Evolutionary conservation across 1,140 invertebrate species (phyloP).

Genomic region (Drosophila kikkawai): DNA sequence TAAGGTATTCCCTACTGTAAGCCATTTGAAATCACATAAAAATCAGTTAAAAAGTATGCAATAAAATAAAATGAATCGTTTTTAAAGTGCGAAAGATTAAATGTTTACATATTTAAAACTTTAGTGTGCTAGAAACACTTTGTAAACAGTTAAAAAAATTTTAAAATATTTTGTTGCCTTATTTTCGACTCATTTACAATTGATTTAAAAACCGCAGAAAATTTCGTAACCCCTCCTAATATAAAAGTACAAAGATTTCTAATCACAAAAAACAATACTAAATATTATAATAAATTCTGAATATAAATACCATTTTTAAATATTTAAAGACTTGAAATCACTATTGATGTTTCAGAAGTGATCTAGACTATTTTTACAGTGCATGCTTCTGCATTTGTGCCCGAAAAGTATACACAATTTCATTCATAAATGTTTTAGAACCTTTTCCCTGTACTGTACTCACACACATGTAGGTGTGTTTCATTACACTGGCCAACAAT

Average conservation of each 20-base stretch:
- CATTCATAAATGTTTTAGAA: conserved; percentile 77
- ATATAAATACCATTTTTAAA: not conserved
- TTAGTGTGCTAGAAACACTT: too few species aligned
- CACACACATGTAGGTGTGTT: conserved; percentile 31
- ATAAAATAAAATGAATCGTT: not conserved
- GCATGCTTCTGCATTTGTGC: conserved; percentile 4
- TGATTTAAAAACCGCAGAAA: not conserved
- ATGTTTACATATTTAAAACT: not conserved
- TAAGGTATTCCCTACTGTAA: not conserved
- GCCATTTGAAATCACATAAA: not conserved
- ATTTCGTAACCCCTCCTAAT: not conserved
- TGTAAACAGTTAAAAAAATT: too few species aligned
- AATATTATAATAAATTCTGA: not conserved
- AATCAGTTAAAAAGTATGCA: not conserved
- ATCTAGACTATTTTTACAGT: not conserved
- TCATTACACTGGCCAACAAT: conserved; percentile 69
- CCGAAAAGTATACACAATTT: conserved; percentile 54
- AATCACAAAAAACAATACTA: not conserved
- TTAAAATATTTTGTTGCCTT: too few species aligned
- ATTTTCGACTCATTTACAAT: not conserved
- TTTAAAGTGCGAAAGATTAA: not conserved
- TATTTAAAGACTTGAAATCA: not conserved
- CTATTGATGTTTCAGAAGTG: too few species aligned
- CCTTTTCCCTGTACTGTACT: conserved; percentile 17
- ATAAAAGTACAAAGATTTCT: too few species aligned